Evolutionary conservation across 1,140 invertebrate species (phyloP).

Genomic region (Mesaphorura yosii): DNA sequence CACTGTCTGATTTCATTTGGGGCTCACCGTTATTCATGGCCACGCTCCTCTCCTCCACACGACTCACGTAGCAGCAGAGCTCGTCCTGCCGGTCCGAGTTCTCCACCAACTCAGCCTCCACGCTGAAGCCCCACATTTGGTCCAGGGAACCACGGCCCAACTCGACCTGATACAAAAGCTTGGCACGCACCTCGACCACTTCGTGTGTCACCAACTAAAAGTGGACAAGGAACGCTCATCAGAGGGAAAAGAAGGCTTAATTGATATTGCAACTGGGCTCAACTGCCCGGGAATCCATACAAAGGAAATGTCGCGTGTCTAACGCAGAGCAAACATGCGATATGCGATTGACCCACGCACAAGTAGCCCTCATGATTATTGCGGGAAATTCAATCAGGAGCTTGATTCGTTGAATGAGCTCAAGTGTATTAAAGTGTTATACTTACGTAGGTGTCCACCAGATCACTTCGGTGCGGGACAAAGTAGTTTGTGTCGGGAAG

Average conservation of each 20-base stretch:
- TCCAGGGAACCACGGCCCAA: conserved; percentile 73
- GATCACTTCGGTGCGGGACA: conserved; percentile 78
- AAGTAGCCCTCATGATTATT: too few relatives aligned
- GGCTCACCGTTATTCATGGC: conserved; percentile 84
- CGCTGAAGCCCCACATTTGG: conserved; percentile 95
- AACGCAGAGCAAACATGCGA: too few relatives aligned
- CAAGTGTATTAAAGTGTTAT: conserved; percentile 4
- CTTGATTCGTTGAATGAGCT: too few relatives aligned
- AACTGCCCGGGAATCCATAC: too few relatives aligned
- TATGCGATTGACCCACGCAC: too few relatives aligned
- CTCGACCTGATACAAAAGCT: conserved; percentile 93
- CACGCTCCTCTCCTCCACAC: conserved; percentile 86
- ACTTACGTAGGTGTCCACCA: conserved; percentile 91
- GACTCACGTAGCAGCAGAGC: conserved; percentile 88
- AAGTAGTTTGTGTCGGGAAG: conserved; percentile 94
- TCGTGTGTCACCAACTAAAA: conserved; percentile 82
- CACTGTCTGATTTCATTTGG: too few relatives aligned
- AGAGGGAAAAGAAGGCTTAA: conserved; percentile 1
- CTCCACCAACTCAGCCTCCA: conserved; percentile 91
- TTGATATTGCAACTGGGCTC: too few relatives aligned
- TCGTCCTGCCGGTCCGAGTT: conserved; percentile 91
- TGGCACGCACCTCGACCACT: conserved; percentile 89
- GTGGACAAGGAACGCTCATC: not conserved
- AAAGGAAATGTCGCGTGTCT: too few relatives aligned
- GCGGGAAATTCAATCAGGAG: too few relatives aligned